These are phyloP conservation scores for Actias luna DNA, from an alignment of 2,888 invertebrate genomes.

Conservation along the genomic window DNA sequence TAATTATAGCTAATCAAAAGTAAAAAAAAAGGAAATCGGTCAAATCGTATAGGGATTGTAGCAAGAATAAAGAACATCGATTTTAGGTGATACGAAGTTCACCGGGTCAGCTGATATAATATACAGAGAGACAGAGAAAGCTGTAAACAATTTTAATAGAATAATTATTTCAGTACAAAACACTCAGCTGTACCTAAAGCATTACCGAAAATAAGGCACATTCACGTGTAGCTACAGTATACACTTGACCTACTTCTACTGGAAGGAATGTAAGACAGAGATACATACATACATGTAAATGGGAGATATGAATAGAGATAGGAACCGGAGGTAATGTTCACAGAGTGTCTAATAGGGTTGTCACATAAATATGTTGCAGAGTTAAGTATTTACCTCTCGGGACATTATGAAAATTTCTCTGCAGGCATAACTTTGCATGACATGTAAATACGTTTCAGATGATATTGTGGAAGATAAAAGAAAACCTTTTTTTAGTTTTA, in stretches of 20 bases:
- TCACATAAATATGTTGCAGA: conserved; percentile 8
- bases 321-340: conserved; percentile 3
- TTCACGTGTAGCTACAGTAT: conserved; percentile 31
- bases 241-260: conserved; percentile 37
- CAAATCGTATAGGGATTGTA: too few species aligned
- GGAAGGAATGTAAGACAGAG: conserved; percentile 11
- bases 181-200: conserved; percentile 10
- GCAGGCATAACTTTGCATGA: background rate
- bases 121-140: background rate
- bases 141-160: background rate
- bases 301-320: conserved; percentile 9
- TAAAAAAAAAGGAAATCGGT: too few species aligned
- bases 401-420: background rate
- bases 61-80: too few species aligned
- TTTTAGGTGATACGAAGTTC: too few species aligned
- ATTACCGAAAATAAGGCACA: conserved; percentile 22
- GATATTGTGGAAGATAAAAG: background rate
- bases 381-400: background rate
- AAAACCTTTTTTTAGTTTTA: too few species aligned
- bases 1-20: too few species aligned
- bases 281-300: conserved; percentile 9
- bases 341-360: conserved; percentile 10
- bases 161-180: conserved; percentile 13
- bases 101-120: too few species aligned
- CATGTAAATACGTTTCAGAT: background rate